Percentiles rank a stretch among this genome's conserved stretches.
phyloP scores from a whole-genome alignment of 53 echinoderm and acorn worm species.

The Actinopyga echinites region DNA sequence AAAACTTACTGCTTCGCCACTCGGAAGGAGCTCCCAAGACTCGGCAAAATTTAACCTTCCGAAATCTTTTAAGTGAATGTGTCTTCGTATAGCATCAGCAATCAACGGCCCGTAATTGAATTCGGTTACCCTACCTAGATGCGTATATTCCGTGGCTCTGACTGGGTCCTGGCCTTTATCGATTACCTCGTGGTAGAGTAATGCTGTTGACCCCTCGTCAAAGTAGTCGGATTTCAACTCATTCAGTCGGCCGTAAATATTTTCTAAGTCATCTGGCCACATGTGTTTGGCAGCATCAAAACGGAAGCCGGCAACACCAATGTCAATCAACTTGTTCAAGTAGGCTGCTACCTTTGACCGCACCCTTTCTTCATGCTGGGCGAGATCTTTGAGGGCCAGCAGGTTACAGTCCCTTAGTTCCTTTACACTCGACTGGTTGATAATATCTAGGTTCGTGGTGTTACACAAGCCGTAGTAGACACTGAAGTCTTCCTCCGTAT shows the following conservation, averaged over 20 bases:
- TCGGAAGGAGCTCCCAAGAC: conserved; percentile 70
- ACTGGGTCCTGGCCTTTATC: conserved; percentile 72
- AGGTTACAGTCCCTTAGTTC: conserved; percentile 68
- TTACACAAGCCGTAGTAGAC: conserved; percentile 63
- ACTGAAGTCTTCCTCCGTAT: conserved; percentile 74
- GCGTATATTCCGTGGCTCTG: conserved; percentile 58
- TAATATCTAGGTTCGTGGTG: conserved; percentile 55
- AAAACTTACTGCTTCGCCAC: conserved; percentile 67
- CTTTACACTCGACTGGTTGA: conserved; percentile 59
- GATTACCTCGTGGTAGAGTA: conserved; percentile 83
- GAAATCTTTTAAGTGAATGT: conserved; percentile 25
- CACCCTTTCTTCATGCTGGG: conserved; percentile 45
- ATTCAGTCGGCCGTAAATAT: conserved; percentile 50
- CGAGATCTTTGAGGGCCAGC: conserved; percentile 61
- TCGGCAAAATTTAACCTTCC: conserved; percentile 43
- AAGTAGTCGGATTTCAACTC: conserved; percentile 65
- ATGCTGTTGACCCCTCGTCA: conserved; percentile 54
- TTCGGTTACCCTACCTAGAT: conserved; percentile 86
- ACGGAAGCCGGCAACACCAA: conserved; percentile 89
- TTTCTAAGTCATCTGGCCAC: conserved; percentile 86
- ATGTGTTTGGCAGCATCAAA: conserved; percentile 94
- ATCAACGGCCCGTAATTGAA: conserved; percentile 75
- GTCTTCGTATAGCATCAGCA: conserved; percentile 28
- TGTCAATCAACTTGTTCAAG: conserved; percentile 65
- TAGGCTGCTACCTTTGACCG: conserved; percentile 67